phyloP scores from a whole-genome alignment of 92 coral and sea anemone genomes.

The Epizoanthus ramosus region DNA sequence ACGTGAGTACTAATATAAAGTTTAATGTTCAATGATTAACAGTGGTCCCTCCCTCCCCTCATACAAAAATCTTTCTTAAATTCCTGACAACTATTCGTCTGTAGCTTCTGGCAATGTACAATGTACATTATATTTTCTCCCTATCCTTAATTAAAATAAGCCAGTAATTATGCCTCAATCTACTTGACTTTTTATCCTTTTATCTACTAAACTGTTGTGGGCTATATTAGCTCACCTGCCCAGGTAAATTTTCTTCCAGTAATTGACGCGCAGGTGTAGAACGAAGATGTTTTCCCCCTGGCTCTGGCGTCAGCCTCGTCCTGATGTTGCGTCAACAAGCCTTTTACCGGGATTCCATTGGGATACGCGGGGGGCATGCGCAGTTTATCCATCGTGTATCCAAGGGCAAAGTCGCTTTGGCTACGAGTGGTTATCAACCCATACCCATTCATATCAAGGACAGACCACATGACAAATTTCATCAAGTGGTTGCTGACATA shows the following conservation, averaged over 20 bases:
- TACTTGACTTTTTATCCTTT: too few species aligned
- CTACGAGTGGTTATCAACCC: slow-evolving; percentile 72
- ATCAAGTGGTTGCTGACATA: slow-evolving; percentile 61
- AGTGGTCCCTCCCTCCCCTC: too few species aligned
- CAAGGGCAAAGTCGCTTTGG: slow-evolving; percentile 73
- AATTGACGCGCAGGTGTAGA: slow-evolving; percentile 70
- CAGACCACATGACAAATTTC: slow-evolving; percentile 46
- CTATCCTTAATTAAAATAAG: too few species aligned
- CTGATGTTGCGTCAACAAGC: slow-evolving; percentile 53
- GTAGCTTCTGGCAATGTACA: too few species aligned
- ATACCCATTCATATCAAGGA: slow-evolving; percentile 54
- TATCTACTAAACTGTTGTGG: not conserved
- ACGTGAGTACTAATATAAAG: too few species aligned
- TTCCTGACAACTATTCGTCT: too few species aligned
- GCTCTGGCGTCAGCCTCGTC: slow-evolving; percentile 55
- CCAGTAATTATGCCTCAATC: too few species aligned
- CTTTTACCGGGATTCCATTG: slow-evolving; percentile 60
- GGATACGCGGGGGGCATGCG: slow-evolving; percentile 53
- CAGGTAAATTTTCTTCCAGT: slow-evolving; percentile 56
- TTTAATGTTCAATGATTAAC: too few species aligned
- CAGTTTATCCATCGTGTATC: slow-evolving; percentile 72
- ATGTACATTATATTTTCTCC: too few species aligned
- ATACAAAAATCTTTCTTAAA: too few species aligned
- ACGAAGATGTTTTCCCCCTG: slow-evolving; percentile 12
- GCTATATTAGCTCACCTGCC: slow-evolving; percentile 65